phyloP scores from a whole-genome alignment of 2,888 invertebrate genomes.

The Tenthredo distinguenda region DNA sequence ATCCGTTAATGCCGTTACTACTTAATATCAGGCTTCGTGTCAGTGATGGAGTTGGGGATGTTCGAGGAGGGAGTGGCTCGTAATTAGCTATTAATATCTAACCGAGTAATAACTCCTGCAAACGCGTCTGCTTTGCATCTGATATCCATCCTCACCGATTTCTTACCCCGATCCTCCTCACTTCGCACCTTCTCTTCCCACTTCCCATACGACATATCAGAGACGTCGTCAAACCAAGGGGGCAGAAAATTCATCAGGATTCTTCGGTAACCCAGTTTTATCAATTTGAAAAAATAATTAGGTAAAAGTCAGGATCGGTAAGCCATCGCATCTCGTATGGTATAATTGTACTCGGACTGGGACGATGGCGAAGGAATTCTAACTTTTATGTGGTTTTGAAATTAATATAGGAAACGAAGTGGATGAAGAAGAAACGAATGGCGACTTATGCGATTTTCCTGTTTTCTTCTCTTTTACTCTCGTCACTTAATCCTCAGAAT shows the following conservation, averaged over 20 bases:
- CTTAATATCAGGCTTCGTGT: conserved; percentile 21
- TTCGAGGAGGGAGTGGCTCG: conserved; percentile 33
- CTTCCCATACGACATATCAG: not conserved
- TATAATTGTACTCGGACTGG: not conserved
- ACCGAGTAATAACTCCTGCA: conserved; percentile 5
- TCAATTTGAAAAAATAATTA: not conserved
- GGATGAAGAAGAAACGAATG: no score
- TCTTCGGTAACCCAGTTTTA: not conserved
- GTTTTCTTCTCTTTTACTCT: not conserved
- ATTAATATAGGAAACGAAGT: no score
- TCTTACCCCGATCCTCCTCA: not conserved
- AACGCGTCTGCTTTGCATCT: conserved; percentile 8
- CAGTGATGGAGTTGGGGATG: conserved; percentile 18
- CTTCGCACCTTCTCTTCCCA: not conserved
- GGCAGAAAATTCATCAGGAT: not conserved
- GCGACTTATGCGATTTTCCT: not conserved
- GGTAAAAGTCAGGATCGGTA: not conserved
- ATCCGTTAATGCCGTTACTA: conserved; percentile 47
- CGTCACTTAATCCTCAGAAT: not conserved
- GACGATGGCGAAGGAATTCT: not conserved
- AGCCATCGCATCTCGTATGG: not conserved
- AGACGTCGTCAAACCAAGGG: not conserved
- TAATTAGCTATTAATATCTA: conserved; percentile 38
- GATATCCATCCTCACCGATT: not conserved
- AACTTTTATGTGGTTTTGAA: not conserved